Base-by-base conservation (phyloP, 2,888 invertebrate species). In the Deilephila elpenor region DNA sequence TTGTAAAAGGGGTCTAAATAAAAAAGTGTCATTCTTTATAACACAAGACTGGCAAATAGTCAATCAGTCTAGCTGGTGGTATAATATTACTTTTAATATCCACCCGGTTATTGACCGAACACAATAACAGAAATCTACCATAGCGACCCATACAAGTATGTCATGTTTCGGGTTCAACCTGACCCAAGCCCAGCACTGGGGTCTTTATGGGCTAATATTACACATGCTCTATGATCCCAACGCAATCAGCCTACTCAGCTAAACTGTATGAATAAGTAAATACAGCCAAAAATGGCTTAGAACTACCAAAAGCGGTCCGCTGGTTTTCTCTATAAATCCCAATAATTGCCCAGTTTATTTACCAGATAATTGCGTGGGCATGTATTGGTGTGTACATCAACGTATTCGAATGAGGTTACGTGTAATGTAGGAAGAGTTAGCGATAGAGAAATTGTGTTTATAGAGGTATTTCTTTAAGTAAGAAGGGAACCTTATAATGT, bases 361-460 rank as follows among this genome's bases (percentile, higher is more conserved):
- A 79, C 79, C 74, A 70, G 64, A 71, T 79, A 77, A 78, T 79
- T 77, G 74, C 75, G 34, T 7, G 76, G 72, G 77, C 77, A 79
- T 80, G 75, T 77, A 80, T 78, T 77, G 78, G 81, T 77, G 78
- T 78, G 78, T 77, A 78, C 78, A 78, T 79, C 75, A 79, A 44
- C 34, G 32, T 56, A 56, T 56, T 64, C 72, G 70, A 75, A 78
- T 74, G 70, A 76, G 72, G 59, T 59, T 71, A 71, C 59, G 32
- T 44, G 44, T 44, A 71, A 71, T 71, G 64, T 64, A 44, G 34
- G n/a, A 70, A 37, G 20, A 29, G 70, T 51, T 20, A 44, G 70
- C 44, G 44, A 14, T 44, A 44, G 11, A 44, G 44, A 44, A 44
- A 44, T 44, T 44, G 44, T 14, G 44, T 44, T 44, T 44, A 44